Evolutionary conservation across 2,797 vertebrate species (phyloP), one percentile per base, ranked within the genome.

Genomic region (Schizopygopsis pylzovi): DNA sequence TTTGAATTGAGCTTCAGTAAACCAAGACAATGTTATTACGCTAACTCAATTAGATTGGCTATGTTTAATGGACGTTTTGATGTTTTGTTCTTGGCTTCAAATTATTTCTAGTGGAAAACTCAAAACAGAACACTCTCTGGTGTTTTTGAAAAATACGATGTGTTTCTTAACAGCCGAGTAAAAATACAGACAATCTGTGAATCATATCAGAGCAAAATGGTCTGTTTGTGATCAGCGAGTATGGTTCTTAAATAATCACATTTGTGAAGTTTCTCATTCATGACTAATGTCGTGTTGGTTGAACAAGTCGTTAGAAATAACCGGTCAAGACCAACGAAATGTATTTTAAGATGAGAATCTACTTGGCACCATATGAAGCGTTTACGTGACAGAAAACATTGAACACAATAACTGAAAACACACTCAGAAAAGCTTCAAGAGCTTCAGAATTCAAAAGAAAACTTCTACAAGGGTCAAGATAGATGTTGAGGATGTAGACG

Each of bases 1-100:
- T 49, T 86, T 75, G 78, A 87, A 89, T 87, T 91, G 71, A 86
- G 56, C 85, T 88, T 83, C 68, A 91, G 79, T 90, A 83, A 88
- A 87, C 71, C 75, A 65, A 73, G 71, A 78, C 75, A 86, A 86
- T 85, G 68, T 83, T 87, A 89, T 89, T 92, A 89, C 54, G 28
- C 75, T 87, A 89, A 89, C 85, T 79, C 49, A 86, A 90, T 84
- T 88, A 88, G 81, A 88, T 88, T 70, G 82, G 72, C 83, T 79
- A 67, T 87, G 47, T 87, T 87, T 83, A 88, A 89, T 86, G 52
- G 52, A 80, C 20, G 54, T 85, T 85, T 80, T 79, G 71, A 85
- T 63, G 80, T 85, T 89, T 83, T 79, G 56, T 54, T 88, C 67
- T 88, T 83, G 83, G 86, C 45, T 71, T 77, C 73, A 52, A 59